A percentile compares a stretch with the other conserved stretches of the same genome.
phyloP scores from a whole-genome alignment of 2,797 vertebrate genomes.

The Gambusia yucatana region DNA sequence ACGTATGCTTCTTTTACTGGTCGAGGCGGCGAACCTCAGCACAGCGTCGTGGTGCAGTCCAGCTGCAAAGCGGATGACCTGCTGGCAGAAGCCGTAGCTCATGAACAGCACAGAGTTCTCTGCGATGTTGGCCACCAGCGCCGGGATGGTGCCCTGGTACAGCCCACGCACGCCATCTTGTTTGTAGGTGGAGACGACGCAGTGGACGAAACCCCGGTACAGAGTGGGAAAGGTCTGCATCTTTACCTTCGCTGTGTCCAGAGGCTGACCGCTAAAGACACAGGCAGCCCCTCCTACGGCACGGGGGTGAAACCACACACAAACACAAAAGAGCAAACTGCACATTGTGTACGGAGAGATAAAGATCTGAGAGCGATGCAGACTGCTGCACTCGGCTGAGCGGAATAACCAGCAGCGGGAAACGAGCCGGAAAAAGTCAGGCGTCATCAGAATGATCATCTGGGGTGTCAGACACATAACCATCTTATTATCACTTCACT shows the following conservation, averaged over 20 bases:
- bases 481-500: neutral
- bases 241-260: slow-evolving; percentile 98
- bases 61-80: slow-evolving; percentile 84
- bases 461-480: slow-evolving; percentile 8
- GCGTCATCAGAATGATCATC: slow-evolving; percentile 54
- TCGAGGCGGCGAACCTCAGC: slow-evolving; percentile 79
- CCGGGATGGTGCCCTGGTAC: slow-evolving; percentile 94
- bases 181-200: slow-evolving; percentile 88
- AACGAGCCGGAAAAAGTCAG: slow-evolving; percentile 56
- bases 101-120: slow-evolving; percentile 98
- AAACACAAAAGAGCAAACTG: slow-evolving; percentile 13
- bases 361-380: slow-evolving; percentile 24
- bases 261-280: slow-evolving; percentile 92
- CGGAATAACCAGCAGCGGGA: slow-evolving; percentile 28
- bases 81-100: slow-evolving; percentile 98
- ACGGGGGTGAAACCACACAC: neutral
- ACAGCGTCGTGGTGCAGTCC: slow-evolving; percentile 82
- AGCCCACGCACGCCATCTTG: slow-evolving; percentile 92
- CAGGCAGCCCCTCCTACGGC: slow-evolving; percentile 90
- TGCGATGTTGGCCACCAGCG: slow-evolving; percentile 92
- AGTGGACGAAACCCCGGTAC: slow-evolving; percentile 90
- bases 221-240: slow-evolving; percentile 95
- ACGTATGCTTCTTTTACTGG: neutral
- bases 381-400: neutral
- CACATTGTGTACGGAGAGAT: slow-evolving; percentile 11